Conservation (phyloP, 2,113 vertebrate species). For the Pagrus major region DNA sequence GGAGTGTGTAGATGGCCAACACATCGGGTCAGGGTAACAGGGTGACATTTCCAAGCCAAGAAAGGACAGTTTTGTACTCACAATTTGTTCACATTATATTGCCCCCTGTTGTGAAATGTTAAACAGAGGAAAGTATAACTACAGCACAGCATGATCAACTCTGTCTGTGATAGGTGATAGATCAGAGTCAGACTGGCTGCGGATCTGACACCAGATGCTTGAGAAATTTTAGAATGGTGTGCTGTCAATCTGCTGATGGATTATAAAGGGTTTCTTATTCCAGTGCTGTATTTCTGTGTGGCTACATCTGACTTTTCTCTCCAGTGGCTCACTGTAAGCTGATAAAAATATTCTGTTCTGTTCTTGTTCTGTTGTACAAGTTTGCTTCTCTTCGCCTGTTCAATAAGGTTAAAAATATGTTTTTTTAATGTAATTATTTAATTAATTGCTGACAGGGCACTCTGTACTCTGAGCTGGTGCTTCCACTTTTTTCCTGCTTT, state of each 20-base stretch:
- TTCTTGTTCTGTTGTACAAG: background rate
- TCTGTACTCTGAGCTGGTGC: constrained; percentile 10
- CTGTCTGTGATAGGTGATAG: background rate
- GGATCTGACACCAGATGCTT: background rate
- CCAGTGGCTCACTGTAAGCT: constrained; percentile 2
- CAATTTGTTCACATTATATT: background rate
- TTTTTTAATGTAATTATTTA: constrained; percentile 22
- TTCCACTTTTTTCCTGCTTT: background rate
- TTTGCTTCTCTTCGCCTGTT: constrained; percentile 2
- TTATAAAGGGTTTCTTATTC: background rate
- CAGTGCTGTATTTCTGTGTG: background rate
- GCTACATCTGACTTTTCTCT: background rate
- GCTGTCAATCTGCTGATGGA: background rate
- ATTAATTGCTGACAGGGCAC: constrained; percentile 8
- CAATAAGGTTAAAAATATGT: constrained; percentile 1
- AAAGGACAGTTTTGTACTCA: background rate
- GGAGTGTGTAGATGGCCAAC: background rate
- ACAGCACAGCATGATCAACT: background rate
- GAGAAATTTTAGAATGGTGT: background rate
- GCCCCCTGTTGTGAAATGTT: background rate
- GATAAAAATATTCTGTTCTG: background rate
- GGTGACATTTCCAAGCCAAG: background rate
- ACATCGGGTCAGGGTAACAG: background rate
- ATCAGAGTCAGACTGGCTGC: background rate
- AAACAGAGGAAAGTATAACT: background rate